Evolutionary conservation across 2,797 vertebrate species (phyloP).

Genomic region (Propithecus deckenii): DNA sequence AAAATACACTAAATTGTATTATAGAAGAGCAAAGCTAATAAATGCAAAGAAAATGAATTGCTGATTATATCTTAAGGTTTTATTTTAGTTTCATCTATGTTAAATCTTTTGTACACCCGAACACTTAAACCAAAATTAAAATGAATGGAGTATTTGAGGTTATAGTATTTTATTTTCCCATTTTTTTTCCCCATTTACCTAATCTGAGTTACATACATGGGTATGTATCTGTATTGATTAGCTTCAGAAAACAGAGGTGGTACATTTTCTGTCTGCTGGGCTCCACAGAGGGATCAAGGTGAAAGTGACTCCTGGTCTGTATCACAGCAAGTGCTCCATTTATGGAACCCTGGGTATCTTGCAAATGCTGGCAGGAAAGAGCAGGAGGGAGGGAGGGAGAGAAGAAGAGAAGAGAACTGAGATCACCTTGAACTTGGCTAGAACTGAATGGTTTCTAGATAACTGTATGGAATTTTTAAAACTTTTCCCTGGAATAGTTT

Average conservation of each 20-base stretch:
- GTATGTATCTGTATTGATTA: slow-evolving; percentile 7
- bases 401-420: neutral
- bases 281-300: neutral
- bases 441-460: neutral
- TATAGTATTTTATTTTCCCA: slow-evolving; percentile 39
- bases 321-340: neutral
- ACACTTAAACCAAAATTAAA: slow-evolving; percentile 45
- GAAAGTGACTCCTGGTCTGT: neutral
- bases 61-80: slow-evolving; percentile 20
- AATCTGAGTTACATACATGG: neutral
- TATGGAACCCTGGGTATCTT: neutral
- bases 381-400: neutral
- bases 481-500: neutral
- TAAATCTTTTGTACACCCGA: slow-evolving; percentile 16
- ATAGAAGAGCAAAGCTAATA: slow-evolving; percentile 35
- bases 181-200: neutral
- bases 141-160: neutral
- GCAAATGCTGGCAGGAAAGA: neutral
- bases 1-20: slow-evolving; percentile 55
- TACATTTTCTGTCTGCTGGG: slow-evolving; percentile 7
- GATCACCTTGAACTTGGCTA: neutral
- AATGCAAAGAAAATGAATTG: slow-evolving; percentile 41
- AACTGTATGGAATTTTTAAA: neutral
- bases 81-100: slow-evolving; percentile 42
- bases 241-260: slow-evolving; percentile 21